Percentiles rank a stretch among this genome's conserved stretches.
Evolutionary conservation across 1,140 invertebrate genomes (phyloP).

Genomic region (Penaeus indicus): DNA sequence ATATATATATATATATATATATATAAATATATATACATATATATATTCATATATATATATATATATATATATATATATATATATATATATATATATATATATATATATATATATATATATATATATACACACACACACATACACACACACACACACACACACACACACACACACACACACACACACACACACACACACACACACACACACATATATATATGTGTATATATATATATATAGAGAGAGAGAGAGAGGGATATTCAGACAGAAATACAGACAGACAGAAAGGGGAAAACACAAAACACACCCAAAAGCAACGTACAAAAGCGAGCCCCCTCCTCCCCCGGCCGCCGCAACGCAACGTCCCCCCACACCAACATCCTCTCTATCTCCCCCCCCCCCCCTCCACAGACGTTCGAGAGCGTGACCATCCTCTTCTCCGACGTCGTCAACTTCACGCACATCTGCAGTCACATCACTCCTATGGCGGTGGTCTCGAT

Average conservation of each 20-base stretch:
- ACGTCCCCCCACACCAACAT: neutral
- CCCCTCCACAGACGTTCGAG: slow-evolving; percentile 86
- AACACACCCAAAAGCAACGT: too few species aligned
- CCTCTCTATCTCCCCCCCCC: neutral
- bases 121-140: neutral
- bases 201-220: too few species aligned
- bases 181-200: too few species aligned
- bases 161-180: too few species aligned
- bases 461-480: slow-evolving; percentile 93
- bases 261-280: too few species aligned
- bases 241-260: too few species aligned
- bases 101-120: slow-evolving; percentile 10
- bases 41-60: slow-evolving; percentile 34
- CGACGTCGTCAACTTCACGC: slow-evolving; percentile 96
- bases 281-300: too few species aligned
- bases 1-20: neutral
- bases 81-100: neutral
- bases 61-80: neutral
- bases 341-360: neutral
- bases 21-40: slow-evolving; percentile 27
- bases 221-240: too few species aligned
- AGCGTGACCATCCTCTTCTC: slow-evolving; percentile 95
- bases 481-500: slow-evolving; percentile 77
- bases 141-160: too few species aligned
- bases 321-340: too few species aligned